These are phyloP conservation scores for Hirtodrosophila histrioides DNA, from an alignment of 2,888 invertebrate genomes.

Conservation along the genomic window DNA sequence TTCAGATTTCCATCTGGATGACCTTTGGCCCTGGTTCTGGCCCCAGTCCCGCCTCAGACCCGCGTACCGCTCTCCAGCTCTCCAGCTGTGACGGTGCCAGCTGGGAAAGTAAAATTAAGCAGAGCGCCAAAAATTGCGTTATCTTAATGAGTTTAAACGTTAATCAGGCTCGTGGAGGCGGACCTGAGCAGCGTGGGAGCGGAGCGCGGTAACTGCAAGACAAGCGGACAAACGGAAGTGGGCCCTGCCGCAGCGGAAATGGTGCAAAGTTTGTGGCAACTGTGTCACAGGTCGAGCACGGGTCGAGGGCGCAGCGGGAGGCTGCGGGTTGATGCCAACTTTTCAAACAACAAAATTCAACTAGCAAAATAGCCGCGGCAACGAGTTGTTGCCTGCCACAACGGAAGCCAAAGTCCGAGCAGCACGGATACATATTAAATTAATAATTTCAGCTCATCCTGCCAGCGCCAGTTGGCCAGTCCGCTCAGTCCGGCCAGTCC, in stretches of 20 bases:
- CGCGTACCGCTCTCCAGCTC: neutral
- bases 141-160: constrained; percentile 83
- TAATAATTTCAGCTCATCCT: constrained; percentile 77
- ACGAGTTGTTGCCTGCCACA: constrained; percentile 51
- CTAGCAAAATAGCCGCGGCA: constrained; percentile 36
- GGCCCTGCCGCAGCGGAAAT: constrained; percentile 64
- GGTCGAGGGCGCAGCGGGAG: constrained; percentile 12
- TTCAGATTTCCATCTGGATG: constrained; percentile 60
- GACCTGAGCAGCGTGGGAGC: constrained; percentile 12
- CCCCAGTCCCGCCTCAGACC: neutral
- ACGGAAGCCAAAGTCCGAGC: constrained; percentile 68
- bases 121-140: constrained; percentile 78
- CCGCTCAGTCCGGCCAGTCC: neutral
- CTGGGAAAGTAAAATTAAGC: constrained; percentile 70
- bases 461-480: neutral
- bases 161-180: constrained; percentile 62
- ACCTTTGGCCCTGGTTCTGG: constrained; percentile 58
- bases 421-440: constrained; percentile 79
- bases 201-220: constrained; percentile 2
- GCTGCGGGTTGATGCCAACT: constrained; percentile 46
- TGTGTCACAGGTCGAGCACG: constrained; percentile 48
- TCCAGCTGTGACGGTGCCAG: constrained; percentile 53
- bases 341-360: constrained; percentile 53
- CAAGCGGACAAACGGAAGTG: constrained; percentile 38
- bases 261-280: constrained; percentile 71